These are phyloP conservation scores for Amphimedon queenslandica DNA, from an alignment of 37 sponge, comb jelly and placozoan species.

Conservation along the genomic window DNA sequence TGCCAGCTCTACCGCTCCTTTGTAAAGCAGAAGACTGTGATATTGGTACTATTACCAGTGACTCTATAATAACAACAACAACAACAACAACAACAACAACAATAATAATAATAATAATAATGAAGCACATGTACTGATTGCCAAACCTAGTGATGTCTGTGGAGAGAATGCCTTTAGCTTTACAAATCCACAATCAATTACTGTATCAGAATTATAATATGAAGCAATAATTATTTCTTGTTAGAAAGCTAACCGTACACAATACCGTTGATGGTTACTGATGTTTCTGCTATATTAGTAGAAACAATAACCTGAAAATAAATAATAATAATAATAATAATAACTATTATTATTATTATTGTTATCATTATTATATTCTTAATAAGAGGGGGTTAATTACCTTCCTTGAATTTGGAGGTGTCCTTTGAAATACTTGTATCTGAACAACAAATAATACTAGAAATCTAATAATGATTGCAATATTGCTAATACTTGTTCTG, in stretches of 20 bases:
- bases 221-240: not conserved
- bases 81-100: not conserved
- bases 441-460: not conserved
- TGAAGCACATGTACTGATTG: not conserved
- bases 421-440: slow-evolving; percentile 66
- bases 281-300: slow-evolving; percentile 95
- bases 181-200: slow-evolving; percentile 94
- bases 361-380: too few species aligned
- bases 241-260: slow-evolving; percentile 74
- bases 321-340: not conserved
- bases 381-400: too few species aligned
- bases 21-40: slow-evolving; percentile 88
- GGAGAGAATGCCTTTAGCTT: slow-evolving; percentile 75
- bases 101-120: not conserved
- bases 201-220: slow-evolving; percentile 15
- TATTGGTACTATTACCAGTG: slow-evolving; percentile 78
- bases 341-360: too few species aligned
- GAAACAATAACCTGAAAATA: slow-evolving; percentile 72
- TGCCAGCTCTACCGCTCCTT: slow-evolving; percentile 88
- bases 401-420: slow-evolving; percentile 73
- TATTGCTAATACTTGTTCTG: slow-evolving; percentile 62
- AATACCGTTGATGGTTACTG: slow-evolving; percentile 86
- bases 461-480: not conserved
- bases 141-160: slow-evolving; percentile 60
- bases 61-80: slow-evolving; percentile 65